Conservation (phyloP, 2,797 vertebrate species). For the Champsocephalus esox region DNA sequence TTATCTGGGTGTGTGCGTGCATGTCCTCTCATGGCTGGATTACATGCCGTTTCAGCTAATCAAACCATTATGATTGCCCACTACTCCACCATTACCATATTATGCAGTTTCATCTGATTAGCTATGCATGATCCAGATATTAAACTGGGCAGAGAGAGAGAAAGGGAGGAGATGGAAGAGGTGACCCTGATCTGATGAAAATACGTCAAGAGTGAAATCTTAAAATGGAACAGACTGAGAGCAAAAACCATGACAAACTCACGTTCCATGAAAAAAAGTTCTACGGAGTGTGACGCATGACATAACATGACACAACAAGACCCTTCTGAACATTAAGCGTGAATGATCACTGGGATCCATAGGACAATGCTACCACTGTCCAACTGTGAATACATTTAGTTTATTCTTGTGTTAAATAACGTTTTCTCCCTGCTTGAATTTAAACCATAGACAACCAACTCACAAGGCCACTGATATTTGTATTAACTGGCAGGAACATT, state of each 20-base stretch:
- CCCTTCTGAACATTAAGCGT: neutral
- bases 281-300: neutral
- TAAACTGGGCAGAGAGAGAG: neutral
- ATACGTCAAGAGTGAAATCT: slow-evolving; percentile 18
- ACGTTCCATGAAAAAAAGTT: neutral
- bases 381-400: neutral
- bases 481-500: slow-evolving; percentile 35
- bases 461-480: slow-evolving; percentile 32
- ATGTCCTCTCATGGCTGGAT: slow-evolving; percentile 24
- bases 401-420: neutral
- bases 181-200: slow-evolving; percentile 30
- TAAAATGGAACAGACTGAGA: slow-evolving; percentile 9
- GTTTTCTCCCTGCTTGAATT: neutral
- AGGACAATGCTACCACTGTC: neutral
- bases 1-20: neutral
- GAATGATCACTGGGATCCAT: neutral
- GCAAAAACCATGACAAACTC: neutral
- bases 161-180: neutral
- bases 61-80: slow-evolving; percentile 40
- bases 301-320: neutral
- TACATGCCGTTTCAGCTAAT: slow-evolving; percentile 43
- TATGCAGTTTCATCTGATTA: slow-evolving; percentile 53
- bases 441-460: slow-evolving; percentile 8
- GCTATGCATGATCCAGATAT: slow-evolving; percentile 45
- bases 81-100: slow-evolving; percentile 46